These are phyloP conservation scores for Emydocephalus ijimae DNA, from an alignment of 2,113 vertebrate species.

Conservation along the genomic window DNA sequence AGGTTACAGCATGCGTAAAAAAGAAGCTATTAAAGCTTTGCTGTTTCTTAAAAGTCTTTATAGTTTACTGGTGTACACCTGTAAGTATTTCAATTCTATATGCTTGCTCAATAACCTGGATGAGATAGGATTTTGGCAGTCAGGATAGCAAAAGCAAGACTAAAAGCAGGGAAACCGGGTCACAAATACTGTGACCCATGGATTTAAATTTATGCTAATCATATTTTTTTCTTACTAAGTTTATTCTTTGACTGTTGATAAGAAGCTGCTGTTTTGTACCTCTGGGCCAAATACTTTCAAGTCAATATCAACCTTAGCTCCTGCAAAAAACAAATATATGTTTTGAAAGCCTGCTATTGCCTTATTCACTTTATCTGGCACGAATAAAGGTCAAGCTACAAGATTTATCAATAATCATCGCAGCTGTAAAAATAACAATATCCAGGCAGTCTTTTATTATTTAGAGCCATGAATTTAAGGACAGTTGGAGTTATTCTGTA, in stretches of 20 bases:
- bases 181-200: constrained; percentile 51
- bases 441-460: background rate
- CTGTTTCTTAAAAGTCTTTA: constrained; percentile 70
- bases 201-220: constrained; percentile 66
- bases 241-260: constrained; percentile 3
- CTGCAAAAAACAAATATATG: background rate
- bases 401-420: background rate
- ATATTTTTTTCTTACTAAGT: constrained; percentile 49
- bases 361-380: background rate
- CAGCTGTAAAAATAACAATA: background rate
- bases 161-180: constrained; percentile 70
- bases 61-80: constrained; percentile 65
- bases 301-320: rapidly evolving
- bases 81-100: constrained; percentile 73
- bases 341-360: constrained; percentile 4
- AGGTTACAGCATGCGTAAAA: constrained; percentile 63
- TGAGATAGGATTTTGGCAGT: constrained; percentile 49
- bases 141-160: constrained; percentile 60
- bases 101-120: constrained; percentile 63
- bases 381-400: background rate
- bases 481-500: background rate
- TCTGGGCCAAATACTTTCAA: background rate
- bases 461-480: background rate
- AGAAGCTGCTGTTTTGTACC: constrained; percentile 24
- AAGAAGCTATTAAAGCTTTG: constrained; percentile 66